A percentile compares a stretch with the other conserved stretches of the same genome.
phyloP scores from a whole-genome alignment of 2,797 vertebrate genomes.

The Mareca strepera region DNA sequence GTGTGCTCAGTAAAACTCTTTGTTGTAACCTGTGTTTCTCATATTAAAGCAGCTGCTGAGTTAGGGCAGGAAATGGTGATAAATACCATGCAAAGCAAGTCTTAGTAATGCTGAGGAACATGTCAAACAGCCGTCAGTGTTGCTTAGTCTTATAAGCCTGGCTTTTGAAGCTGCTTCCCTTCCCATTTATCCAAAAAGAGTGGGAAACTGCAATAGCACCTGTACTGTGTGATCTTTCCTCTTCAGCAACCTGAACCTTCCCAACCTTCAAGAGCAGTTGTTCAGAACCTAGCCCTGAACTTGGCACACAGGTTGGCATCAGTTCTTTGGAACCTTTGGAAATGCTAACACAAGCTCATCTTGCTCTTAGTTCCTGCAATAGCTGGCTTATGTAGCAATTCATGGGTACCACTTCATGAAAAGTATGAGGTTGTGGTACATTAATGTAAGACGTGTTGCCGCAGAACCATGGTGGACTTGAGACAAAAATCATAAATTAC shows the following conservation, averaged over 20 bases:
- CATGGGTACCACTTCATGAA: background rate
- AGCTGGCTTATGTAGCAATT: background rate
- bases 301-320: background rate
- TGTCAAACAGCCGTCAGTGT: background rate
- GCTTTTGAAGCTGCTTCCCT: background rate
- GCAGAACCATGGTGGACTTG: background rate
- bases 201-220: background rate
- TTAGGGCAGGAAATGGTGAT: background rate
- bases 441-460: background rate
- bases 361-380: background rate
- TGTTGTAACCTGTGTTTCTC: background rate
- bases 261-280: background rate
- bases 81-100: background rate
- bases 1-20: background rate
- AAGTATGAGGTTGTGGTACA: background rate
- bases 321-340: background rate
- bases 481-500: background rate
- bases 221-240: background rate
- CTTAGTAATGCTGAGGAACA: background rate
- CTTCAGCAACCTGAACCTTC: background rate
- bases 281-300: background rate
- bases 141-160: background rate
- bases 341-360: background rate
- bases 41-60: background rate
- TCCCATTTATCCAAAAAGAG: background rate